Evolutionary conservation across 2,797 vertebrate genomes (phyloP).

Genomic region (Syndactyla subalaris): DNA sequence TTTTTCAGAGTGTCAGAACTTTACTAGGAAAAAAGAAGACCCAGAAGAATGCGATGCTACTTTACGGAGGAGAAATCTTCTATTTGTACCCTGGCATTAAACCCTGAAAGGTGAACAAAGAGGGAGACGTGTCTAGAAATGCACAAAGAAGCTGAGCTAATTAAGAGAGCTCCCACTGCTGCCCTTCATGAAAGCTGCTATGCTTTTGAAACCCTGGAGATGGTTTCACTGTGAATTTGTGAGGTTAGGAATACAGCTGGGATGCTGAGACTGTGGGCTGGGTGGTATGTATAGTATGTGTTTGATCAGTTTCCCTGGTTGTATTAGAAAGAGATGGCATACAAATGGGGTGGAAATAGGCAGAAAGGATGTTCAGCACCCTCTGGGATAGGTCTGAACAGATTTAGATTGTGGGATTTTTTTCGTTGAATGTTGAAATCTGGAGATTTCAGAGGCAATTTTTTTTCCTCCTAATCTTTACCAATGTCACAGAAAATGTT

Average conservation of each 20-base stretch:
- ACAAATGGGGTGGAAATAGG: slow-evolving; percentile 62
- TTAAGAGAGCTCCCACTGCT: slow-evolving; percentile 59
- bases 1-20: not conserved
- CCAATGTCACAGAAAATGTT: not conserved
- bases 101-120: slow-evolving; percentile 47
- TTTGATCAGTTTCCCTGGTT: slow-evolving; percentile 79
- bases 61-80: not conserved
- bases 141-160: slow-evolving; percentile 47
- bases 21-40: slow-evolving; percentile 10
- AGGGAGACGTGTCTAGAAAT: slow-evolving; percentile 35
- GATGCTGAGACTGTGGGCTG: slow-evolving; percentile 73
- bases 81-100: slow-evolving; percentile 4
- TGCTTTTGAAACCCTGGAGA: slow-evolving; percentile 72
- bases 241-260: slow-evolving; percentile 76
- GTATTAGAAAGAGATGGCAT: slow-evolving; percentile 68
- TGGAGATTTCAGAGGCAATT: not conserved
- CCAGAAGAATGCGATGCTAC: not conserved
- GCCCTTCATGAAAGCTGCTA: slow-evolving; percentile 61
- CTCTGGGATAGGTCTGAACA: slow-evolving; percentile 47
- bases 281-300: slow-evolving; percentile 78
- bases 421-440: not conserved
- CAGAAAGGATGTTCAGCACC: slow-evolving; percentile 43
- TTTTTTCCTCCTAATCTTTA: not conserved
- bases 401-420: slow-evolving; percentile 53
- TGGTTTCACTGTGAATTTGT: slow-evolving; percentile 71